Evolutionary conservation across 30 jellyfish, hydroid and myxozoan genomes (phyloP), one percentile per base, ranked within the genome.

Genomic region (Chrysaora quinquecirrha): DNA sequence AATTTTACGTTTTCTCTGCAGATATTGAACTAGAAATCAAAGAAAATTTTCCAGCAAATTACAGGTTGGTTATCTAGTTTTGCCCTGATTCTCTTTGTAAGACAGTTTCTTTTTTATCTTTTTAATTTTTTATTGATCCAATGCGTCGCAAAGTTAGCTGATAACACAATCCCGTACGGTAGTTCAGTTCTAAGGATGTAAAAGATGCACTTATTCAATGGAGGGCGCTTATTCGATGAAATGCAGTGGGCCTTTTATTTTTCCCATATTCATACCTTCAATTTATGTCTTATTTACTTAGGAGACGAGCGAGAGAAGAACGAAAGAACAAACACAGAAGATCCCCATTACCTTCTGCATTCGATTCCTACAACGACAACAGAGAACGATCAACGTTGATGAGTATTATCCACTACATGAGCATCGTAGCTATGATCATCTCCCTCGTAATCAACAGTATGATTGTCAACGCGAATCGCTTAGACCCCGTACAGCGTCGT

Each of bases 281-380:
- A n/a, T n/a, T n/a, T n/a, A n/a, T n/a, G n/a, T n/a, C n/a, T n/a
- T n/a, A n/a, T n/a, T n/a, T n/a, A n/a, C 65, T 10, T 70, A 95
- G 99, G 93, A 70, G 86, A 35, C 91, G 99, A 9, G 69, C 80
- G 47, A 67, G 75, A 48, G 94, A 76, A 34, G 95, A 82, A 60
- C 63, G 48, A 19, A 66, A 75, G 50, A 75, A 74, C 19, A 83
- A 94, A 3, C 81, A 63, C 80, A 76, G 87, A 65, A 69, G 52
- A 18, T 75, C 79, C 27, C 97, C 97, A 1, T 64, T 95, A 30
- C 99, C 99, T 24, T 69, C 97, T 14, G 95, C 99, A 4, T 94
- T 83, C 48, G 87, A 79, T 62, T 12, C 82, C 28, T 27, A 35
- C 14, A 30, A 22, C 0, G 88, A 49, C 31, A 62, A 75, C 14